These are phyloP conservation scores for Gallirallus australis DNA, from an alignment of 2,797 vertebrate genomes.

Conservation along the genomic window DNA sequence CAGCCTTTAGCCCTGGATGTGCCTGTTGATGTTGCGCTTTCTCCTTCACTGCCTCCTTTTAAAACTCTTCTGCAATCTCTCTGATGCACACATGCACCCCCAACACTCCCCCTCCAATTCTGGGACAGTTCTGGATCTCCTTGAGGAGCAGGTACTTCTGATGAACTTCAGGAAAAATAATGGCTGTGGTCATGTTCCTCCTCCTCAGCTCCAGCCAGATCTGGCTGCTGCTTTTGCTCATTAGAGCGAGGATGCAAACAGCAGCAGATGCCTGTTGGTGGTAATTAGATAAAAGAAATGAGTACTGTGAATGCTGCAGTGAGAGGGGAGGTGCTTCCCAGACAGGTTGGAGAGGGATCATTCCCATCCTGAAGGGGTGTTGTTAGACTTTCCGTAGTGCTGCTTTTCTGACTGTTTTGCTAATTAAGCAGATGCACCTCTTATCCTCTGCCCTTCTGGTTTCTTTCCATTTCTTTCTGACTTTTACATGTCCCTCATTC, in stretches of 20 bases:
- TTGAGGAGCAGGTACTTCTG: not conserved
- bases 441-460: not conserved
- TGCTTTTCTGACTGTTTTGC: not conserved
- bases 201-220: not conserved
- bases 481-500: not conserved
- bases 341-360: not conserved
- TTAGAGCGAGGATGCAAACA: not conserved
- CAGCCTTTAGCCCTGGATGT: not conserved
- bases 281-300: slow-evolving; percentile 38
- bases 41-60: not conserved
- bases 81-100: not conserved
- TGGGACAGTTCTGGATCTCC: not conserved
- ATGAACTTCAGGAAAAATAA: not conserved
- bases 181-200: not conserved
- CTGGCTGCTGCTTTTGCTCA: slow-evolving; percentile 7
- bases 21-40: not conserved
- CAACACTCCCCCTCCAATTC: not conserved
- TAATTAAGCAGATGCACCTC: not conserved
- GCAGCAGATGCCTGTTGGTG: slow-evolving; percentile 50
- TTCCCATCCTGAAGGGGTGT: not conserved
- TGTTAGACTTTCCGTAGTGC: not conserved
- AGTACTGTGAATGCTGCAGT: not conserved
- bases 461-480: not conserved
- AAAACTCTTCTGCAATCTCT: not conserved
- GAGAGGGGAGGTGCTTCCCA: not conserved